Evolutionary conservation across 1,140 invertebrate species (phyloP).

Genomic region (Sogatella furcifera): DNA sequence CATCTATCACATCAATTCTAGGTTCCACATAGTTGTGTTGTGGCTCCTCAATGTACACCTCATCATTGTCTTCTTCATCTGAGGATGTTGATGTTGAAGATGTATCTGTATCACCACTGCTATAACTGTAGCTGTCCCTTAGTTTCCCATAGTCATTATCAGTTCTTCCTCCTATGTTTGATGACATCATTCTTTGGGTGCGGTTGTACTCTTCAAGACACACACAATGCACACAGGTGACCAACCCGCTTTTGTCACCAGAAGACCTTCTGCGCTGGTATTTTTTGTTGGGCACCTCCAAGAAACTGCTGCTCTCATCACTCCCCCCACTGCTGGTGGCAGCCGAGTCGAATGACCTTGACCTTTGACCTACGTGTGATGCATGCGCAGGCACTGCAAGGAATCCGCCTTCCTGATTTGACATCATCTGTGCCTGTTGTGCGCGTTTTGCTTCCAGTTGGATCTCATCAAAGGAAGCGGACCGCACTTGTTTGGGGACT

Average conservation of each 20-base stretch:
- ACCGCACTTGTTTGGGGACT: slow-evolving; percentile 74
- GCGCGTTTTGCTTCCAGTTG: slow-evolving; percentile 59
- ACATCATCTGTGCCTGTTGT: slow-evolving; percentile 32
- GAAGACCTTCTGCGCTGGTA: slow-evolving; percentile 49
- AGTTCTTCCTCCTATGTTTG: slow-evolving; percentile 1
- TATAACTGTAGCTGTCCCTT: slow-evolving; percentile 7
- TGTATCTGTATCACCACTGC: slow-evolving; percentile 24
- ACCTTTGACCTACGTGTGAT: slow-evolving; percentile 40
- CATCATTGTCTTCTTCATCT: slow-evolving; percentile 40
- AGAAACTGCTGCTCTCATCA: slow-evolving; percentile 47
- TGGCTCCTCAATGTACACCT: background rate
- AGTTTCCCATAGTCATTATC: background rate
- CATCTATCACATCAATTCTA: slow-evolving; percentile 32
- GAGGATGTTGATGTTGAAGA: slow-evolving; percentile 8
- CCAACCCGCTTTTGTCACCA: slow-evolving; percentile 43
- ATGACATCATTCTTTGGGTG: slow-evolving; percentile 20
- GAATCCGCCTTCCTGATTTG: slow-evolving; percentile 26
- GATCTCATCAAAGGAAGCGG: slow-evolving; percentile 79
- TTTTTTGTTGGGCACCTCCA: slow-evolving; percentile 49
- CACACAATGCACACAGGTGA: slow-evolving; percentile 46
- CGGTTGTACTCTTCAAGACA: slow-evolving; percentile 36
- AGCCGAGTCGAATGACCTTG: slow-evolving; percentile 68
- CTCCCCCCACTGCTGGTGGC: slow-evolving; percentile 33
- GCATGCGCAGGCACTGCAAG: slow-evolving; percentile 49
- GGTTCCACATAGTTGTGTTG: background rate